Evolutionary conservation across 1,140 invertebrate species (phyloP), one percentile per base, ranked within the genome.

Genomic region (Drosophila sproati): DNA sequence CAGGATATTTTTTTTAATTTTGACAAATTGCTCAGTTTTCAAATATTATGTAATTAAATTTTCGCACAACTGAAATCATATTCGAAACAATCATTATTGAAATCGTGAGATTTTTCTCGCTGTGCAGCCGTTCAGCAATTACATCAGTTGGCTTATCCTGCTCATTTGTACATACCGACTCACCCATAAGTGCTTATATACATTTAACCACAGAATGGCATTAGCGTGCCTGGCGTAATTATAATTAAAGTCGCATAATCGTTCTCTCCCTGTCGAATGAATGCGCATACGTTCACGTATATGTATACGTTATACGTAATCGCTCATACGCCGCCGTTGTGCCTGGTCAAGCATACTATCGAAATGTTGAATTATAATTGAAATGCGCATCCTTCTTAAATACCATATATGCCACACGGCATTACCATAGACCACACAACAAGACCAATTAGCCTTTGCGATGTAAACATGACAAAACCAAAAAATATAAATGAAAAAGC

Each of bases 161-260:
- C 31, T 34, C 41, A 34, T 5, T 20, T 47, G 47, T 2, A 47
- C n/a, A 45, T 35, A 31, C 28, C 10, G n/a, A 54, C 32, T 43
- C 31, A 41, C 41, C 10, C 6, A 35, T 35, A 52, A 12, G 3
- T n/a, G 29, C 31, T n/a, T 50, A 39, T 20, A 39, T 20, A 47
- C 48, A 12, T 52, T 48, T 57, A 54, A 62, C 32, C 20, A 28
- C 37, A 74, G 55, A 54, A 77, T 56, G 47, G 77, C 69, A 88
- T 87, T 88, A 77, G 76, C 45, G 48, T 34, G 57, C 72, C 77
- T 69, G 83, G 77, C 72, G 69, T 63, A 80, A 78, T 87, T 87
- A 88, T 83, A 88, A 87, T 87, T 88, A 87, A 83, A 80, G 82
- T 71, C 80, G 59, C 73, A 80, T 88, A 77, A 80, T 72, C 47